phyloP scores from a whole-genome alignment of 2,888 invertebrate genomes.

The Ashinkailepas kermadecensis region DNA sequence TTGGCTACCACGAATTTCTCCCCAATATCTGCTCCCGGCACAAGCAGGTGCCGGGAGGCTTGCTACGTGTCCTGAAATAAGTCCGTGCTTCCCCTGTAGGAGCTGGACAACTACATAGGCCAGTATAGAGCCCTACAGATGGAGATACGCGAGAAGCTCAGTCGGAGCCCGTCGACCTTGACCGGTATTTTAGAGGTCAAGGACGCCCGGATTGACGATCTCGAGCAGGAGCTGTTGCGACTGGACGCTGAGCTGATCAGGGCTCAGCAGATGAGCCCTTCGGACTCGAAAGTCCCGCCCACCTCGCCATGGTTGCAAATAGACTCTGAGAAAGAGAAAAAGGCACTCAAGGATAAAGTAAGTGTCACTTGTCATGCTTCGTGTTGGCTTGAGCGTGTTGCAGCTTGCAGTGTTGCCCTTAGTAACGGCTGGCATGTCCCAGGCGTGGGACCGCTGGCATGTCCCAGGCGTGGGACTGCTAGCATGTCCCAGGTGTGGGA shows the following conservation, averaged over 20 bases:
- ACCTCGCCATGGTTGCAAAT: neutral
- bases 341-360: neutral
- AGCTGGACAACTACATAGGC: slow-evolving; percentile 13
- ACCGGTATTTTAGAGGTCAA: slow-evolving; percentile 3
- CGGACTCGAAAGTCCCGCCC: neutral
- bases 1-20: too few relatives aligned
- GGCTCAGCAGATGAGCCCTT: neutral
- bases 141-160: neutral
- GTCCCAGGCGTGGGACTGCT: too few relatives aligned
- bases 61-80: too few relatives aligned
- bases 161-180: neutral
- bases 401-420: too few relatives aligned
- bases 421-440: too few relatives aligned
- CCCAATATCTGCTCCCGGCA: too few relatives aligned
- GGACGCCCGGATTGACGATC: neutral
- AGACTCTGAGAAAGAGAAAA: neutral
- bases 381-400: too few relatives aligned
- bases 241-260: neutral
- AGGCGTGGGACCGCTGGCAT: too few relatives aligned
- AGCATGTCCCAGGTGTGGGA: too few relatives aligned
- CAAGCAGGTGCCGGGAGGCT: too few relatives aligned
- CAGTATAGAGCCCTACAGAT: neutral
- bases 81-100: neutral
- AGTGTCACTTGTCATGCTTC: neutral
- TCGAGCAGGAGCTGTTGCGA: neutral